phyloP scores from a whole-genome alignment of 2,113 vertebrate species.

The Connochaetes taurinus region DNA sequence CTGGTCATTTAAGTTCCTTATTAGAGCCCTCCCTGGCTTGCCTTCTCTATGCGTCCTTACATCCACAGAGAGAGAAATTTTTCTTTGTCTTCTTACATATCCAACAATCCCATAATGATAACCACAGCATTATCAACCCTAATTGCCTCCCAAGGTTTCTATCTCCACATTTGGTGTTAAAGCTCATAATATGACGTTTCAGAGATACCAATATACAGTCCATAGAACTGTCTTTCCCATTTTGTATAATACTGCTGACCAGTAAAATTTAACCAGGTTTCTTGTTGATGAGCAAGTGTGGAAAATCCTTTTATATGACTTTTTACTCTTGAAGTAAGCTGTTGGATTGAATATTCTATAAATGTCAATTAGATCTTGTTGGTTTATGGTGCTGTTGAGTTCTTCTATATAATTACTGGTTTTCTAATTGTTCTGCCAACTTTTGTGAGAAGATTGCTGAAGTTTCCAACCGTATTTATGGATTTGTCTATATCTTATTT shows the following conservation, averaged over 20 bases:
- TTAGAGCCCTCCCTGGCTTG: not conserved
- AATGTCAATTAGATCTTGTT: not conserved
- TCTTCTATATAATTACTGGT: not conserved
- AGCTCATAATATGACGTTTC: not conserved
- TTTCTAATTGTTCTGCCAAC: not conserved
- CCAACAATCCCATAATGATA: not conserved
- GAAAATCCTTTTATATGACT: not conserved
- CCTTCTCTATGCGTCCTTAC: not conserved
- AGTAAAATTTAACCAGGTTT: not conserved
- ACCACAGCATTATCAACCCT: not conserved
- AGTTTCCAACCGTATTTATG: not conserved
- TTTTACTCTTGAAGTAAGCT: not conserved
- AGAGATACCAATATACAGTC: not conserved
- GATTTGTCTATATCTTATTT: not conserved
- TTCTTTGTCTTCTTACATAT: too few relatives aligned
- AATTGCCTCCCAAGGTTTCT: not conserved
- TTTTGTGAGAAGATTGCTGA: not conserved
- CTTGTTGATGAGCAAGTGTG: not conserved
- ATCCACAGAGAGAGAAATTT: not conserved
- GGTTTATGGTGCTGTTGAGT: not conserved
- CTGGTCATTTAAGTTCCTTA: not conserved
- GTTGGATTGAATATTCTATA: not conserved
- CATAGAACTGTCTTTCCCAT: not conserved
- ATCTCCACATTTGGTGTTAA: not conserved
- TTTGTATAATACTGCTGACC: not conserved